A percentile compares a stretch with the other conserved stretches of the same genome.
phyloP scores from a whole-genome alignment of 1,140 invertebrate genomes.

The Drosophila melanica region DNA sequence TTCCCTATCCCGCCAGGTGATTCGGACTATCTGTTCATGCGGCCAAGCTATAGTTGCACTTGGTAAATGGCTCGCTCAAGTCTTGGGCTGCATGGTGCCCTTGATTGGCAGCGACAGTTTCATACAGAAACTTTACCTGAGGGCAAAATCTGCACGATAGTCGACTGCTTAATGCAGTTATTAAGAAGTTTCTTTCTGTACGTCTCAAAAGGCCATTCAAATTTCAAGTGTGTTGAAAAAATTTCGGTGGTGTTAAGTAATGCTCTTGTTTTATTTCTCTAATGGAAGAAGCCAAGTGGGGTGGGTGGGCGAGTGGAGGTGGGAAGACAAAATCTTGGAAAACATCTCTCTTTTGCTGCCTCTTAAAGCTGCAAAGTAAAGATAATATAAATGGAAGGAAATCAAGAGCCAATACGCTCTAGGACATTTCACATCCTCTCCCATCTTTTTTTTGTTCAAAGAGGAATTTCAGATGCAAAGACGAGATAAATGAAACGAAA shows the following conservation, averaged over 20 bases:
- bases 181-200: not conserved
- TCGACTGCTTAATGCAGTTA: not conserved
- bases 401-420: not conserved
- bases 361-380: not conserved
- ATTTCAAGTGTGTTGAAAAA: not conserved
- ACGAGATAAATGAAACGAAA: constrained; percentile 8
- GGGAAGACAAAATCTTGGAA: too few relatives aligned
- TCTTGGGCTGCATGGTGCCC: not conserved
- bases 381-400: not conserved
- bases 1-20: constrained; percentile 1
- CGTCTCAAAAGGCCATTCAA: not conserved
- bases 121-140: not conserved
- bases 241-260: not conserved
- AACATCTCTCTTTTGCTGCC: too few relatives aligned
- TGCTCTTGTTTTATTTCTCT: not conserved
- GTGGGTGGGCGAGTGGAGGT: not conserved
- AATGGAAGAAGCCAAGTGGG: not conserved
- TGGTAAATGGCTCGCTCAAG: constrained; percentile 5
- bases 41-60: constrained; percentile 14
- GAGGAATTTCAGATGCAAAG: not conserved
- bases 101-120: not conserved
- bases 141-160: not conserved
- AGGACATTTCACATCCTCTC: not conserved
- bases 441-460: not conserved
- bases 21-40: not conserved